These are phyloP conservation scores for Xenus cinereus DNA, from an alignment of 2,113 vertebrate genomes.

Conservation along the genomic window DNA sequence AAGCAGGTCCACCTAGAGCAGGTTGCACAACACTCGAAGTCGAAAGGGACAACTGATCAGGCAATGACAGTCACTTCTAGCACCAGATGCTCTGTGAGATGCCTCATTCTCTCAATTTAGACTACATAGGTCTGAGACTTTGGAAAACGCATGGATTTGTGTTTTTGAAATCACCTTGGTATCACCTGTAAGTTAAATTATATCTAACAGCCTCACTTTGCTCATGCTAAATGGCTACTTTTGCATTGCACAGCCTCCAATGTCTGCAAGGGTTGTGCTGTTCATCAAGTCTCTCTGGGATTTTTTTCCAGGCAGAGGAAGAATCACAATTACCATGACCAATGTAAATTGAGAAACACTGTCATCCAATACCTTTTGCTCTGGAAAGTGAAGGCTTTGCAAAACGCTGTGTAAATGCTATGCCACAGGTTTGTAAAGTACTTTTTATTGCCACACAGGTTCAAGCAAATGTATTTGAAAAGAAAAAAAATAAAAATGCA, in stretches of 20 bases:
- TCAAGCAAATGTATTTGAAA: background rate
- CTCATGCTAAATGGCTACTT: background rate
- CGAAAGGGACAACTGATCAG: background rate
- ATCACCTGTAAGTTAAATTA: background rate
- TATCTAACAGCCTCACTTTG: background rate
- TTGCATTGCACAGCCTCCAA: background rate
- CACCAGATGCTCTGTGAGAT: background rate
- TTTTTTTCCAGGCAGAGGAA: background rate
- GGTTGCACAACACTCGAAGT: too few species aligned
- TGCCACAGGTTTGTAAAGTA: background rate
- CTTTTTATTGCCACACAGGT: background rate
- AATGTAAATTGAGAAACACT: background rate
- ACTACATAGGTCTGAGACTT: background rate
- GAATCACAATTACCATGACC: background rate
- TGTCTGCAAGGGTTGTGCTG: background rate
- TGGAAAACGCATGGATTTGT: background rate
- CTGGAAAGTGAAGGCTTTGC: background rate
- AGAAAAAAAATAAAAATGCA: background rate
- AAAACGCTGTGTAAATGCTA: background rate
- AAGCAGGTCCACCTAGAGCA: too few species aligned
- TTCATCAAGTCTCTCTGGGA: background rate
- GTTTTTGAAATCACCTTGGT: accelerated
- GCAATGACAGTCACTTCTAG: background rate
- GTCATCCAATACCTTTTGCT: background rate
- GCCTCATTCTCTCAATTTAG: background rate